Conservation (phyloP, 1,140 invertebrate species). For the Bombus consobrinus region DNA sequence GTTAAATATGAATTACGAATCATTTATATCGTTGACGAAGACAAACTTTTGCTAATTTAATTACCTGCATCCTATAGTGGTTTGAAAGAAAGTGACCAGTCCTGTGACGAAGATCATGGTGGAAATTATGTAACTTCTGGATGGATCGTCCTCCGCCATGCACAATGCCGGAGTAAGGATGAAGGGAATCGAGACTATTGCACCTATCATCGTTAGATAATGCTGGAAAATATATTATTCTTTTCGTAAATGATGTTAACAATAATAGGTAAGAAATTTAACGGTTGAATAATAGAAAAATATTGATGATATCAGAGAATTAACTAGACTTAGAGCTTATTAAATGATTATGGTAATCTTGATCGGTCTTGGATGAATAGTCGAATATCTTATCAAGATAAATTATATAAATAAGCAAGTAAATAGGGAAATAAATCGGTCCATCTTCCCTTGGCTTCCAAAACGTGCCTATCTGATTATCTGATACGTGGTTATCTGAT, state of each 20-base stretch:
- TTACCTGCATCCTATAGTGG: conserved; percentile 91
- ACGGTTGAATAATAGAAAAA: neutral
- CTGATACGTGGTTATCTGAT: neutral
- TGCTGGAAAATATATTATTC: conserved; percentile 84
- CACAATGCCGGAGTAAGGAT: conserved; percentile 92
- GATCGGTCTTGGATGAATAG: neutral
- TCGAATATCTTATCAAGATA: conserved; percentile 3
- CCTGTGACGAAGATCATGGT: conserved; percentile 95
- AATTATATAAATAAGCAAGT: neutral
- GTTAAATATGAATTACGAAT: neutral
- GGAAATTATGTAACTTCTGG: conserved; percentile 91
- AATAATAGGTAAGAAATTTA: neutral
- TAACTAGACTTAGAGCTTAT: neutral
- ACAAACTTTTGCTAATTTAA: neutral
- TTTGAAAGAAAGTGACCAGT: conserved; percentile 91
- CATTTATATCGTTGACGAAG: neutral
- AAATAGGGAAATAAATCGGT: neutral
- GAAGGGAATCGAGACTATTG: conserved; percentile 92
- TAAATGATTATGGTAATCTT: neutral
- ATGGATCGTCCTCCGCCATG: conserved; percentile 90
- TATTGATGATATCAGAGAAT: neutral
- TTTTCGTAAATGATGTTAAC: neutral
- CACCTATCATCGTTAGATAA: conserved; percentile 94
- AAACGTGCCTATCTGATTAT: neutral
- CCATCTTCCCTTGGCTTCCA: no score